phyloP scores from a whole-genome alignment of 1,140 invertebrate genomes.

The Camponotus vicinus region DNA sequence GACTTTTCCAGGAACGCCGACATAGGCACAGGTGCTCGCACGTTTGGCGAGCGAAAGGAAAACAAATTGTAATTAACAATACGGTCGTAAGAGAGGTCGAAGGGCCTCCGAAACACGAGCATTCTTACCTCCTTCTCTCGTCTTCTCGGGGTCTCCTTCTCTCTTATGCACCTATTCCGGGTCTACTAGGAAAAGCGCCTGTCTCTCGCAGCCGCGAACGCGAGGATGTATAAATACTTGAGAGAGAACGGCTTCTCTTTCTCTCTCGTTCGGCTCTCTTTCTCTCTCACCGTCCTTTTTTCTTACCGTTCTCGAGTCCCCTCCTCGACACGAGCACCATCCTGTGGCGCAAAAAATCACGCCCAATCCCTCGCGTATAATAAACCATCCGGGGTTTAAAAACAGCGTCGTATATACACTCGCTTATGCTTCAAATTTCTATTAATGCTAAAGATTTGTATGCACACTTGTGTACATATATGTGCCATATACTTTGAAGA shows the following conservation, averaged over 20 bases:
- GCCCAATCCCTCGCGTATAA: conserved; percentile 31
- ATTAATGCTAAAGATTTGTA: not conserved
- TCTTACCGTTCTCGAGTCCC: conserved; percentile 26
- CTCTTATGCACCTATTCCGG: conserved; percentile 75
- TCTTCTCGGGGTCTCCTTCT: conserved; percentile 18
- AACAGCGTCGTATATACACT: conserved; percentile 15
- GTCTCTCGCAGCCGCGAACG: conserved; percentile 68
- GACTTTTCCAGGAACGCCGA: conserved; percentile 55
- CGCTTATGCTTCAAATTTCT: not conserved
- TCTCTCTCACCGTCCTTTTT: conserved; percentile 20
- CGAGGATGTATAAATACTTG: conserved; percentile 74
- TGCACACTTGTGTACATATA: not conserved
- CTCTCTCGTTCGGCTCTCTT: not conserved
- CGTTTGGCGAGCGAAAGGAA: conserved; percentile 60
- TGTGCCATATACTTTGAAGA: not conserved
- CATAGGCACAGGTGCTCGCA: conserved; percentile 67
- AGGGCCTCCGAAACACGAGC: conserved; percentile 24
- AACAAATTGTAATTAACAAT: conserved; percentile 73
- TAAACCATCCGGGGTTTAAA: conserved; percentile 44
- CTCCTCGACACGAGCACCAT: conserved; percentile 47
- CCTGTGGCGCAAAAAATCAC: conserved; percentile 61
- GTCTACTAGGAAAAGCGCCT: conserved; percentile 79
- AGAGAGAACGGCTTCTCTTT: conserved; percentile 36
- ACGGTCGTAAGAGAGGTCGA: conserved; percentile 50
- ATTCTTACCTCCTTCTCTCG: conserved; percentile 43